Evolutionary conservation across 1,140 invertebrate species (phyloP), one percentile per base, ranked within the genome.

Genomic region (Drosophila lini): DNA sequence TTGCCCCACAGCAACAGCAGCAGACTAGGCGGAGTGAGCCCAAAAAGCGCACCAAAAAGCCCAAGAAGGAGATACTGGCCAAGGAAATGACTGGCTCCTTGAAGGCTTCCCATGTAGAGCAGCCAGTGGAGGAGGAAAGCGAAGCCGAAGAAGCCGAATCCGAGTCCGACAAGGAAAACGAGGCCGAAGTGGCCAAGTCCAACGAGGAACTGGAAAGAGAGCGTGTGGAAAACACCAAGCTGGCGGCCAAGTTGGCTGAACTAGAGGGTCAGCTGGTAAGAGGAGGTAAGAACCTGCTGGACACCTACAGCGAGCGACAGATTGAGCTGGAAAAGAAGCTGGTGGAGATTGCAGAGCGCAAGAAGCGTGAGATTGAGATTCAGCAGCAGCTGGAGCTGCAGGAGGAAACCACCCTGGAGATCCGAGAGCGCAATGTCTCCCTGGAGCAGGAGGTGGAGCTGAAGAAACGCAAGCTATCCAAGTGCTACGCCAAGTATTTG

Each of bases 361-460:
- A 97, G 93, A 94, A 93, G 89, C 86, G 94, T 48, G 96, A 97
- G 93, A 93, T 96, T 57, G 97, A 98, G 93, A 97, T 98, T 93
- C 94, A 97, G 82, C 96, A 98, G 92, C 95, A 96, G 85, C 93
- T 98, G 48, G 97, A 98, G 84, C 92, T 96, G 74, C 96, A 98
- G 91, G 97, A 99, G 91, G 96, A 98, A 88, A 97, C 96, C 7
- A 97, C 97, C 3, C 93, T 95, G 58, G 97, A 97, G 91, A 95
- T 98, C 36, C 95, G 96, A 42, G 96, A 97, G 91, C 97, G 97
- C 0, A 98, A 97, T 89, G 94, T 96, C 11, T 97, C 95, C 58
- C 93, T 98, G 22, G 97, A 98, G 91, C 97, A 98, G 92, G 97
- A 98, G 93, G 97, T 98, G 3, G 98, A 98, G 92, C 94, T 96